Conservation (phyloP, 2,888 invertebrate genomes). For the Neoitamus cyanurus region DNA sequence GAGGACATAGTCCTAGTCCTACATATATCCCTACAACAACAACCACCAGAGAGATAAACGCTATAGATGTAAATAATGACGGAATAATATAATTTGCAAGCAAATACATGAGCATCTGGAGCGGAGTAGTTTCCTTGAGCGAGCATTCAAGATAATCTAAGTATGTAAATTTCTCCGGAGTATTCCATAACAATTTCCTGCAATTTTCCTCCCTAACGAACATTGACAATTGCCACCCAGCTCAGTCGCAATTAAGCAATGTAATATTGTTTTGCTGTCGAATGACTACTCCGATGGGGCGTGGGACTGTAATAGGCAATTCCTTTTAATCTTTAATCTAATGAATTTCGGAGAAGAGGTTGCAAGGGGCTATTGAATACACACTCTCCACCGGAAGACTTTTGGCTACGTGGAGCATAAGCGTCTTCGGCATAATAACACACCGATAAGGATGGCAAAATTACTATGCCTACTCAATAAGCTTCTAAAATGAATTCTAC, state of each 20-base stretch:
- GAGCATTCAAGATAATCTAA: neutral
- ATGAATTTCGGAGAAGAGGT: neutral
- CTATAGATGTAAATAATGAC: neutral
- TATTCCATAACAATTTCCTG: constrained; percentile 5
- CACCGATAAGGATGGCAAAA: no score
- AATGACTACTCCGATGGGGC: neutral
- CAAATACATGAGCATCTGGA: neutral
- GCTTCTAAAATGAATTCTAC: no score
- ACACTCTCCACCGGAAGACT: neutral
- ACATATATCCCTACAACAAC: neutral
- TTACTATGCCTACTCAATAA: no score
- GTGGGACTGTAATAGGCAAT: neutral
- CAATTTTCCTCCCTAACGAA: constrained; percentile 1
- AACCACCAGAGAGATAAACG: neutral
- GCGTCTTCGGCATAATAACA: no score
- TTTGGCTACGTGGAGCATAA: neutral
- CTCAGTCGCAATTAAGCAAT: neutral
- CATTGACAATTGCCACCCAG: constrained; percentile 1
- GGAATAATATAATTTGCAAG: neutral
- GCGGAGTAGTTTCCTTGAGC: neutral
- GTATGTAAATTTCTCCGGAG: neutral
- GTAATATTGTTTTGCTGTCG: neutral
- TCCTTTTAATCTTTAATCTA: neutral
- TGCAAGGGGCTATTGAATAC: neutral
- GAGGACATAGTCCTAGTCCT: neutral